Evolutionary conservation across 1,140 invertebrate species (phyloP).

Genomic region (Acromyrmex charruanus): DNA sequence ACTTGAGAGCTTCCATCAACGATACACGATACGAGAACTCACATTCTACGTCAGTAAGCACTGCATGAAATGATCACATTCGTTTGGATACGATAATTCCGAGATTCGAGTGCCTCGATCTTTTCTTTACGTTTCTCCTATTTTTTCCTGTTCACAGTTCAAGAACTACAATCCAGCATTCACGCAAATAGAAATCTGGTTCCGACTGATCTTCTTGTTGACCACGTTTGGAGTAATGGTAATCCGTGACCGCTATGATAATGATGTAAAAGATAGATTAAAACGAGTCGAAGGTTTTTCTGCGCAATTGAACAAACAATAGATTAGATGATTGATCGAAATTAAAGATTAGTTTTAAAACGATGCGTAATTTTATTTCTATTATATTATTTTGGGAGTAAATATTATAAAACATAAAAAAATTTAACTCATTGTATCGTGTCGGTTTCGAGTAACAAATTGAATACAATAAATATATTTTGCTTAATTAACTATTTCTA

Average conservation of each 20-base stretch:
- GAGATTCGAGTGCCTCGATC: not conserved
- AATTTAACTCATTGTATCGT: not conserved
- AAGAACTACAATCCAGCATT: slow-evolving; percentile 98
- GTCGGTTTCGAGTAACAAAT: not conserved
- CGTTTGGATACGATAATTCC: slow-evolving; percentile 2
- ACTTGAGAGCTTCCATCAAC: slow-evolving; percentile 93
- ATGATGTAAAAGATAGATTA: not conserved
- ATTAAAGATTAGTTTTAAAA: slow-evolving; percentile 20
- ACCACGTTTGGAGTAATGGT: slow-evolving; percentile 95
- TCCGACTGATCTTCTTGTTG: slow-evolving; percentile 96
- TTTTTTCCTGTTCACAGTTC: slow-evolving; percentile 90
- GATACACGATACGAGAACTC: slow-evolving; percentile 94
- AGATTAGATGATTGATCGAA: not conserved
- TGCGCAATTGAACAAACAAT: not conserved
- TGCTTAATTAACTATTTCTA: not conserved
- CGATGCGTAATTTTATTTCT: not conserved
- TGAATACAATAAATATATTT: not conserved
- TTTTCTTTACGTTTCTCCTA: slow-evolving; percentile 33
- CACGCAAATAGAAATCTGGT: slow-evolving; percentile 99
- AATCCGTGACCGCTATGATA: slow-evolving; percentile 83
- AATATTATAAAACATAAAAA: not conserved
- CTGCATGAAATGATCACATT: slow-evolving; percentile 61
- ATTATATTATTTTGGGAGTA: not conserved
- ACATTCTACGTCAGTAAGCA: slow-evolving; percentile 95
- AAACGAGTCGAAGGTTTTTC: not conserved